Evolutionary conservation across 1,140 invertebrate genomes (phyloP), one percentile per base, ranked within the genome.

Genomic region (Plectrocnemia conspersa): DNA sequence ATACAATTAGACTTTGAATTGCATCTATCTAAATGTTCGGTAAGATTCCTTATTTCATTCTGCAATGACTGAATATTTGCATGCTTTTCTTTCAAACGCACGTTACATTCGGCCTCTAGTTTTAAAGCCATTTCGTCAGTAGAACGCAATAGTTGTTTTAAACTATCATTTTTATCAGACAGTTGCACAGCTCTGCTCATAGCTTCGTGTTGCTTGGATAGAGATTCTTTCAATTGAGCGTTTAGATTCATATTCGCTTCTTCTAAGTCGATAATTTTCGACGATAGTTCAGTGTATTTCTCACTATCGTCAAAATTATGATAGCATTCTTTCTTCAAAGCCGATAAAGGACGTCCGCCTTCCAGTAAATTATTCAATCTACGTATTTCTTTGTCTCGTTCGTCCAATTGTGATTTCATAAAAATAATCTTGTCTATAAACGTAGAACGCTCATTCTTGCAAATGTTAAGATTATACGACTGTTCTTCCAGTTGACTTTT

Each of bases 171-270:
- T 64, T 81, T 74, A 62, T 85, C 79, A 15, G 82, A 83, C 58
- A 86, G 73, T 66, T 77, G 76, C 38, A 86, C 67, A 22, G 84
- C 83, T 64, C 82, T 69, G 16, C 79, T 68, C 83, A 85, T 85
- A 10, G 84, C 84, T 66, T 86, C 84, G 67, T 86, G 84, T 66
- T 85, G 83, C 63, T 84, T 85, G 54, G 76, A 72, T 52, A 84
- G 62, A 22, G 79, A 69, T 50, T 82, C 79, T 78, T 55, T 62
- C 4, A 62, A 24, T 40, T 62, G 25, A 13, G 24, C 29, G n/a
- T 44, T 38, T 22, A 62, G 33, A 24, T 29, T 23, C 15, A 42
- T 27, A 48, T 46, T 54, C 7, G 10, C 36, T 9, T 35, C 33
- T 40, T 62, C 56, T 1, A 83, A 62, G 29, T 75, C 68, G 48